Conservation (phyloP, 2,113 vertebrate species). For the Pluvialis apricaria region DNA sequence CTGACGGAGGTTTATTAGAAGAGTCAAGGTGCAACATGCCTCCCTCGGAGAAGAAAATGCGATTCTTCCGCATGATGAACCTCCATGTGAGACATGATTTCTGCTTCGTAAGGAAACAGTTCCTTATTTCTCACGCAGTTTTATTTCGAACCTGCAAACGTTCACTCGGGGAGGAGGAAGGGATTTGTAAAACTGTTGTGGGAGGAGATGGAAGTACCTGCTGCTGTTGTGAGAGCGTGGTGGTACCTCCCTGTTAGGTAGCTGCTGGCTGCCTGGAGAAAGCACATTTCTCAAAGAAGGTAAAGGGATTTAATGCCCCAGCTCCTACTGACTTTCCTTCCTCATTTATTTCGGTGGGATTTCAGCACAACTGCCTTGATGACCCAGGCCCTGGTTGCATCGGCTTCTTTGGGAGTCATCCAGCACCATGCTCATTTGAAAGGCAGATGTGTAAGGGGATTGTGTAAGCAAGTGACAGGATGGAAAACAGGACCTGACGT, state of each 20-base stretch:
- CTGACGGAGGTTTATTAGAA: background rate
- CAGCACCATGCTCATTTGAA: background rate
- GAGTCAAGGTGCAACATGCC: background rate
- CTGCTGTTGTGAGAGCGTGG: background rate
- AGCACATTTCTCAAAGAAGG: background rate
- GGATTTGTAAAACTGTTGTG: background rate
- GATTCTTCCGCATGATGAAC: background rate
- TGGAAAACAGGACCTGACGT: background rate
- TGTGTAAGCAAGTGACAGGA: background rate
- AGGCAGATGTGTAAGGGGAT: background rate
- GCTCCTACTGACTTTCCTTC: background rate
- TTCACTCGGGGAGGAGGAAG: background rate
- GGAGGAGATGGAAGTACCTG: background rate
- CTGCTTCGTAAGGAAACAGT: background rate
- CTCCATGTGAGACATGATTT: background rate
- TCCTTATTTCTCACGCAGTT: background rate
- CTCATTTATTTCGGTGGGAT: background rate
- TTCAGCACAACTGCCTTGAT: background rate
- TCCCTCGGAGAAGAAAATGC: background rate
- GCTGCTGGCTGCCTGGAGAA: background rate
- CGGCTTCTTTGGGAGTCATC: background rate
- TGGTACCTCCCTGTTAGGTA: accelerated
- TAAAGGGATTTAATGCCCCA: background rate
- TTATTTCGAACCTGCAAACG: constrained; percentile 11
- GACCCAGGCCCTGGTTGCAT: background rate